Evolutionary conservation across 2,113 vertebrate species (phyloP).

Genomic region (Apteryx owenii): DNA sequence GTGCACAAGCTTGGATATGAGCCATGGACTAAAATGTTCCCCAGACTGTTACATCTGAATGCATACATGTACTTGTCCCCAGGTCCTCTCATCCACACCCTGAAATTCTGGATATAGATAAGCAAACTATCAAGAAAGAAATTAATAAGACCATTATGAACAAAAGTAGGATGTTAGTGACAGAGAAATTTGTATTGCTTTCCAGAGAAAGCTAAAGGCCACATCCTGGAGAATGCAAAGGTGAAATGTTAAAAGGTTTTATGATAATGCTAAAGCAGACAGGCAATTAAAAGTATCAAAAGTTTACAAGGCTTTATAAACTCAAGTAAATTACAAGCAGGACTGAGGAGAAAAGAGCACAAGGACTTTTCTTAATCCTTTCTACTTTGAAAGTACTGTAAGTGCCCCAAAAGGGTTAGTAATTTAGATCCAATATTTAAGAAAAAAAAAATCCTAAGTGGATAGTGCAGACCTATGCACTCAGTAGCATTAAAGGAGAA

Average conservation of each 20-base stretch:
- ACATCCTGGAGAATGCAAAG: neutral
- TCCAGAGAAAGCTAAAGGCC: slow-evolving; percentile 19
- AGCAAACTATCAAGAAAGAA: neutral
- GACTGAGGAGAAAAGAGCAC: neutral
- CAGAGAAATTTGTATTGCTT: neutral
- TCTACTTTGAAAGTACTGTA: neutral
- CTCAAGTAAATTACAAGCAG: neutral
- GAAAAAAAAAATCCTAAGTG: neutral
- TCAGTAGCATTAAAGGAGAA: slow-evolving; percentile 4
- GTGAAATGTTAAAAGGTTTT: slow-evolving; percentile 4
- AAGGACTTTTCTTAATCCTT: neutral
- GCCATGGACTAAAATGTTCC: neutral
- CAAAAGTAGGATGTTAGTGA: neutral
- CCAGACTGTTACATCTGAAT: neutral
- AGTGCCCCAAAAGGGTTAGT: neutral
- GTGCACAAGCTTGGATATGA: neutral
- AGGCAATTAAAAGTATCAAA: neutral
- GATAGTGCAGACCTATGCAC: neutral
- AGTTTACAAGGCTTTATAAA: neutral
- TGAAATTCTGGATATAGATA: neutral
- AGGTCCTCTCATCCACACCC: neutral
- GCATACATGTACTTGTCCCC: rapidly evolving
- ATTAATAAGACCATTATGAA: neutral
- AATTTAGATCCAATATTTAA: neutral
- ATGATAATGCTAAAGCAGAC: neutral